Conservation (phyloP, 2,113 vertebrate species). For the Vidua chalybeata region DNA sequence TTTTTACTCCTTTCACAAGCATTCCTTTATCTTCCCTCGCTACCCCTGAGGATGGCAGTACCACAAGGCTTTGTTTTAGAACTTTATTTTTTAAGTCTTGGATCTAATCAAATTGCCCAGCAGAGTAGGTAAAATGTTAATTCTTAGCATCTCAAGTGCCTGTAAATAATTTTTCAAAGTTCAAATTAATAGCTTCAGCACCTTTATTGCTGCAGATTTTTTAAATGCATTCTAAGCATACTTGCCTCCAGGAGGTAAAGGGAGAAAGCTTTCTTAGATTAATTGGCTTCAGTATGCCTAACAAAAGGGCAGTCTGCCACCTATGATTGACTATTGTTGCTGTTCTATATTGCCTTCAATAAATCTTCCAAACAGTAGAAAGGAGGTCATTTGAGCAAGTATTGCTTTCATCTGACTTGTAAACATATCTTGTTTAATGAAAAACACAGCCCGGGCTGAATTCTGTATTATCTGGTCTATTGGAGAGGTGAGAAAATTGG, state of each 20-base stretch:
- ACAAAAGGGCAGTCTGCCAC: constrained; percentile 44
- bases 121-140: background rate
- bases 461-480: background rate
- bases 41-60: background rate
- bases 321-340: constrained; percentile 21
- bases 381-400: background rate
- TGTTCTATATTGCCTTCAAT: constrained; percentile 24
- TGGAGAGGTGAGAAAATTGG: constrained; percentile 10
- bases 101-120: background rate
- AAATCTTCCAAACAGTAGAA: constrained; percentile 24
- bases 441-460: constrained; percentile 27
- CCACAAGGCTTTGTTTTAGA: background rate
- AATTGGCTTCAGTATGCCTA: constrained; percentile 19
- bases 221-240: constrained; percentile 1
- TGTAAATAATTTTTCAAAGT: constrained; percentile 28
- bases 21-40: background rate
- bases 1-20: background rate
- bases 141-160: background rate
- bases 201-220: constrained; percentile 11
- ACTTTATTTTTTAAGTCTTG: background rate
- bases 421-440: constrained; percentile 40
- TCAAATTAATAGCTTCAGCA: constrained; percentile 15
- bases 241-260: constrained; percentile 18
- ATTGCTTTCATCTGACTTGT: constrained; percentile 3
- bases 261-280: constrained; percentile 1